Conservation (phyloP, 1,140 invertebrate genomes). For the Drosophila ercepeae region DNA sequence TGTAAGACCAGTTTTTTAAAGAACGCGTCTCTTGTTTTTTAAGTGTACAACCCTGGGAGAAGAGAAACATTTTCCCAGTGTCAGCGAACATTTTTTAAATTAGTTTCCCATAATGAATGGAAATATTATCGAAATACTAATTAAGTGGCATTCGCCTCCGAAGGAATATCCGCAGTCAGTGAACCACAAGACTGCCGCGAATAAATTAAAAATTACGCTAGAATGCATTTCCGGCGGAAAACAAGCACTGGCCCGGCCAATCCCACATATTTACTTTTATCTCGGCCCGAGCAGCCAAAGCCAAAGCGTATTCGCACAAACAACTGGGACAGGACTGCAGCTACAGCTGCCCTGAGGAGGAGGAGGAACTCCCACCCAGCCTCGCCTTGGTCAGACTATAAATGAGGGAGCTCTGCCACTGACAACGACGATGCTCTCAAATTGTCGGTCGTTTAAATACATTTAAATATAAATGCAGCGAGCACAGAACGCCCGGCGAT, state of each 20-base stretch:
- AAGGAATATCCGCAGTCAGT: constrained; percentile 11
- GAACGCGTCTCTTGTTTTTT: background rate
- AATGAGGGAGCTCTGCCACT: constrained; percentile 55
- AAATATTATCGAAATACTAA: constrained; percentile 31
- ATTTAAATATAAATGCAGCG: constrained; percentile 79
- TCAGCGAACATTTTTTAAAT: background rate
- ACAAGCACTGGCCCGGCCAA: constrained; percentile 22
- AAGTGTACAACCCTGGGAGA: background rate
- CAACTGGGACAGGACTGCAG: constrained; percentile 42
- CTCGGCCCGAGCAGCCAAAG: constrained; percentile 54
- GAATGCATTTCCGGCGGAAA: constrained; percentile 48
- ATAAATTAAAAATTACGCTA: constrained; percentile 77
- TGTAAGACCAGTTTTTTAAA: too few species aligned
- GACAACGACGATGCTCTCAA: constrained; percentile 74
- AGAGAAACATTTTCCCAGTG: background rate
- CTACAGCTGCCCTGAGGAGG: background rate
- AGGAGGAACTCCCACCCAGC: background rate
- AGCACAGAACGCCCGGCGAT: constrained; percentile 47
- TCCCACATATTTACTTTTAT: constrained; percentile 82
- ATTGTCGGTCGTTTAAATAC: constrained; percentile 82
- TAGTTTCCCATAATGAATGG: constrained; percentile 6
- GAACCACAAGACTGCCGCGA: constrained; percentile 23
- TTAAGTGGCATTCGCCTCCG: constrained; percentile 11
- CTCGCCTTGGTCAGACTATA: constrained; percentile 49
- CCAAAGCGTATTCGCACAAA: constrained; percentile 62